A percentile compares a stretch with the other conserved stretches of the same genome.
Conservation (phyloP, 2,888 invertebrate genomes). For the Aphodius granarius region DNA sequence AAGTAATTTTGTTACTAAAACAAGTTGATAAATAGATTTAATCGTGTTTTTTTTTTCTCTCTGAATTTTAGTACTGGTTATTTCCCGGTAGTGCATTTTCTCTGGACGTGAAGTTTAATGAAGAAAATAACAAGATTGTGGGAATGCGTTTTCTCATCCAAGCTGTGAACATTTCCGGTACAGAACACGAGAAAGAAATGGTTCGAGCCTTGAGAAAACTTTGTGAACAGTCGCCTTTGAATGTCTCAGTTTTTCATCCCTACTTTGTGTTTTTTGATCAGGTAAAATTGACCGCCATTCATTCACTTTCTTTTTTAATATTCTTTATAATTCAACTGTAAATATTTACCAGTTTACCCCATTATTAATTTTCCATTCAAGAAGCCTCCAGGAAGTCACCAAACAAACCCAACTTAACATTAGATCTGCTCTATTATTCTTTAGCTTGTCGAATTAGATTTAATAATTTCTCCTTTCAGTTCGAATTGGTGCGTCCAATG, state of each 20-base stretch:
- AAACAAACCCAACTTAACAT: too few relatives aligned
- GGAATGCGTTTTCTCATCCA: constrained; percentile 87
- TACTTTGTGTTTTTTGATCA: constrained; percentile 96
- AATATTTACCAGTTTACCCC: too few relatives aligned
- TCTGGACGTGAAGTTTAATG: constrained; percentile 82
- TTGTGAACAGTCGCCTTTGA: constrained; percentile 74
- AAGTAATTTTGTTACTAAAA: too few relatives aligned
- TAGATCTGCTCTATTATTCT: too few relatives aligned
- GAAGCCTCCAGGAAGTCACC: too few relatives aligned
- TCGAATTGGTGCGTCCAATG: constrained; percentile 84
- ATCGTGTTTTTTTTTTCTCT: not conserved
- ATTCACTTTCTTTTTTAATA: too few relatives aligned
- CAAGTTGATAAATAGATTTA: not conserved
- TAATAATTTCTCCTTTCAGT: constrained; percentile 58
- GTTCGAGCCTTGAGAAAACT: constrained; percentile 77
- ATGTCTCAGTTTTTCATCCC: constrained; percentile 91
- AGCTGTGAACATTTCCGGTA: constrained; percentile 85
- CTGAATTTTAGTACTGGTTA: constrained; percentile 69
- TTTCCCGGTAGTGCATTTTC: constrained; percentile 78
- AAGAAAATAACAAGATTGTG: constrained; percentile 71
- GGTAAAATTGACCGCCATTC: too few relatives aligned
- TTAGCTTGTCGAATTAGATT: not conserved
- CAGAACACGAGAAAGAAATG: constrained; percentile 91
- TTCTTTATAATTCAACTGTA: too few relatives aligned
- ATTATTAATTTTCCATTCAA: too few relatives aligned